Conservation (phyloP, 2,888 invertebrate genomes). For the Phrixothrix hirtus region DNA sequence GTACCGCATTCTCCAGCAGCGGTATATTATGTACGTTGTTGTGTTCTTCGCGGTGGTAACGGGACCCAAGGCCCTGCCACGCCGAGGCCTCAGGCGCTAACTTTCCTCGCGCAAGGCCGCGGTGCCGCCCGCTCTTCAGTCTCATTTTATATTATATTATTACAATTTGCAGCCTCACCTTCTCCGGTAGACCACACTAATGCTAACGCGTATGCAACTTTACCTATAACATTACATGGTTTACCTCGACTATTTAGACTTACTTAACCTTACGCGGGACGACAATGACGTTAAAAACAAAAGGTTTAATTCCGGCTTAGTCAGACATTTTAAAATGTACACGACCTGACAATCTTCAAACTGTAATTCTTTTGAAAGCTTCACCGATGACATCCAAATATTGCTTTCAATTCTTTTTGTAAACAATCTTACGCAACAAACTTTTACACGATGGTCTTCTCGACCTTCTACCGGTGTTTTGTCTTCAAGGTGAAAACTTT, state of each 20-base stretch:
- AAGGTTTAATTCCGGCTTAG: constrained; percentile 10
- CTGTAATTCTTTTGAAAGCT: too few relatives aligned
- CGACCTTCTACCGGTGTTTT: too few relatives aligned
- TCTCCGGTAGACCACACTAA: constrained; percentile 9
- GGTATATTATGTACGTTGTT: constrained; percentile 11
- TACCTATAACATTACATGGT: neutral
- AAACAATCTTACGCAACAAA: too few relatives aligned
- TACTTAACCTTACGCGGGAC: constrained; percentile 18
- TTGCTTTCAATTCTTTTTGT: too few relatives aligned
- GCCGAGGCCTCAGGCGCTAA: constrained; percentile 37
- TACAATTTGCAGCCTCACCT: constrained; percentile 22
- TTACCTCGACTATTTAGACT: constrained; percentile 8
- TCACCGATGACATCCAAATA: too few relatives aligned
- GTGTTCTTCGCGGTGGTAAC: constrained; percentile 34
- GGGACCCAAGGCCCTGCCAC: constrained; percentile 43
- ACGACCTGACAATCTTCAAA: too few relatives aligned
- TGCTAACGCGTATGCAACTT: neutral
- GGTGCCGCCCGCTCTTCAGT: constrained; percentile 34
- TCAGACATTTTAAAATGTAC: constrained; percentile 2
- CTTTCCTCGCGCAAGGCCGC: constrained; percentile 41
- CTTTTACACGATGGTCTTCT: too few relatives aligned
- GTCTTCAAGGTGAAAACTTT: too few relatives aligned
- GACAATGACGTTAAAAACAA: constrained; percentile 21
- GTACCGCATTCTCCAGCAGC: constrained; percentile 25
- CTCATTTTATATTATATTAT: constrained; percentile 16